Evolutionary conservation across 1,140 invertebrate genomes (phyloP).

Genomic region (Trichogramma pretiosum): DNA sequence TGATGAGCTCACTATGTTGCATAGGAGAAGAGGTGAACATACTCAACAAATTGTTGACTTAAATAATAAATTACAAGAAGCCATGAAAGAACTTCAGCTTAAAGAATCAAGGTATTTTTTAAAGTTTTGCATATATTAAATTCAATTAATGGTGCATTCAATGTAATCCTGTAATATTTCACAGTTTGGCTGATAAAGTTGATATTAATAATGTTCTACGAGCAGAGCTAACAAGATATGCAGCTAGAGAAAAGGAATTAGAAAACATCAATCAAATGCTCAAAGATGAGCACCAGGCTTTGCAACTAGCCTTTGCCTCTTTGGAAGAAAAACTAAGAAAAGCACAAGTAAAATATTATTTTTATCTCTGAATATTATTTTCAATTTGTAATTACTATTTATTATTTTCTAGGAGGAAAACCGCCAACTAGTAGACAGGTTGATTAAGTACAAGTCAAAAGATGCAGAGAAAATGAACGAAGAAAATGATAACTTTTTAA

Average conservation of each 20-base stretch:
- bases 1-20: slow-evolving; percentile 85
- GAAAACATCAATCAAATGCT: slow-evolving; percentile 78
- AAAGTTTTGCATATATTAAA: slow-evolving; percentile 3
- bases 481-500: slow-evolving; percentile 86
- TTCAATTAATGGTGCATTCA: background rate
- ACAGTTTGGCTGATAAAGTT: slow-evolving; percentile 64
- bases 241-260: slow-evolving; percentile 57
- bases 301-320: slow-evolving; percentile 80
- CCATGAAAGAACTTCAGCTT: slow-evolving; percentile 63
- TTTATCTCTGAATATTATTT: background rate
- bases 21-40: slow-evolving; percentile 82
- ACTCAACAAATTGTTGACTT: slow-evolving; percentile 87
- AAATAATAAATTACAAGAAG: slow-evolving; percentile 76
- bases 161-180: slow-evolving; percentile 3
- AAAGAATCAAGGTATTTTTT: slow-evolving; percentile 63
- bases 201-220: slow-evolving; percentile 55
- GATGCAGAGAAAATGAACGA: slow-evolving; percentile 91
- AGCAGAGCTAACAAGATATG: slow-evolving; percentile 58
- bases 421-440: slow-evolving; percentile 71
- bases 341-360: slow-evolving; percentile 55
- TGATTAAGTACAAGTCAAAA: slow-evolving; percentile 84
- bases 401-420: slow-evolving; percentile 73
- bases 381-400: slow-evolving; percentile 1
- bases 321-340: slow-evolving; percentile 84
- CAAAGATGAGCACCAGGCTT: slow-evolving; percentile 88